A percentile compares a stretch with the other conserved stretches of the same genome.
Evolutionary conservation across 1,140 invertebrate species (phyloP).

Genomic region (Manduca sexta): DNA sequence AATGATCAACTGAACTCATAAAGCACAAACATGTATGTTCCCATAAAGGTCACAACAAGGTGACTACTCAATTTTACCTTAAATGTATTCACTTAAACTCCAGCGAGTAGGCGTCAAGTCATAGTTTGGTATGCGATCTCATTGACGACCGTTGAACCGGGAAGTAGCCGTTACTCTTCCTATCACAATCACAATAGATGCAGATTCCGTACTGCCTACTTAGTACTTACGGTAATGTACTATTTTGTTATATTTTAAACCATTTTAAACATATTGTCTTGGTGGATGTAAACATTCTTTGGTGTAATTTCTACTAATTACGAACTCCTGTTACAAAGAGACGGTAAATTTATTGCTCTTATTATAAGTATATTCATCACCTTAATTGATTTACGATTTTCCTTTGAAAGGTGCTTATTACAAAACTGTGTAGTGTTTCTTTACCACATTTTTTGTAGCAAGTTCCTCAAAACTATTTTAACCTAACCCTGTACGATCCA

Average conservation of each 20-base stretch:
- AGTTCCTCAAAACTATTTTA: no score
- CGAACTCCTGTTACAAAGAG: neutral
- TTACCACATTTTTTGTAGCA: no score
- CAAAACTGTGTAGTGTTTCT: no score
- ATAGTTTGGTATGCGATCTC: constrained; percentile 30
- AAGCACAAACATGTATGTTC: neutral
- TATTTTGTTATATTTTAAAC: neutral
- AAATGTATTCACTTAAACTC: constrained; percentile 13
- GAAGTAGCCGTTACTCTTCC: constrained; percentile 23
- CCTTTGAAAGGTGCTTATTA: no score
- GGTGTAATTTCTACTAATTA: neutral
- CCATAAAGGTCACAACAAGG: neutral
- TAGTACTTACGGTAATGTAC: neutral
- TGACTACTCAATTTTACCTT: neutral
- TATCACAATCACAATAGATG: constrained; percentile 19
- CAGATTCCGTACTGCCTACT: constrained; percentile 11
- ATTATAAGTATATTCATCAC: no score
- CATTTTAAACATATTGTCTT: neutral
- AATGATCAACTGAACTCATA: no score
- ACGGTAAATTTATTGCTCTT: neutral
- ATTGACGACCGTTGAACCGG: constrained; percentile 38
- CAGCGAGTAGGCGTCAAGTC: constrained; percentile 24
- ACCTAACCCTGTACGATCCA: no score
- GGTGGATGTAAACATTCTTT: neutral
- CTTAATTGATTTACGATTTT: no score